Evolutionary conservation across 2,888 invertebrate species (phyloP), one percentile per base, ranked within the genome.

Genomic region (Stegana nigrithorax): DNA sequence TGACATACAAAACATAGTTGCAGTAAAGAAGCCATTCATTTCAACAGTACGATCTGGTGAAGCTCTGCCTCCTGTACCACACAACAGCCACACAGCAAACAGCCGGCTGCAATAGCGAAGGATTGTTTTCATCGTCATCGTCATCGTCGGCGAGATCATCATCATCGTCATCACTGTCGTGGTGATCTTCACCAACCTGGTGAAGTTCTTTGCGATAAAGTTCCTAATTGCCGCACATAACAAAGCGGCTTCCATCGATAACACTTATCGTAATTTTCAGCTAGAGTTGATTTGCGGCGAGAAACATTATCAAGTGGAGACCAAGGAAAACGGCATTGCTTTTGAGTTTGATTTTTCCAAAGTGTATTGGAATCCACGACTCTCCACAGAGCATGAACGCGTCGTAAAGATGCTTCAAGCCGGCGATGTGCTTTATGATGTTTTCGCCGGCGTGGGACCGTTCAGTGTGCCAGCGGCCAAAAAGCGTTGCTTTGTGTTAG

Each of bases 361-460:
- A 85, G 98, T 99, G 0, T 99, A 98, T 83, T 99, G 98, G 98
- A 99, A 99, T 87, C 92, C 98, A 0, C 88, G 98, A 59, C 87
- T 99, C 8, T 89, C 90, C 12, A 94, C 94, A 1, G 99, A 99
- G 84, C 99, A 98, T 86, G 91, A 91, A 73, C 88, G 94, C 78
- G 91, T 99, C 66, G 87, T 93, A 0, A 87, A 89, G 45, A 83
- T 88, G 59, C 78, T 97, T 1, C 87, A 89, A 58, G 79, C 87
- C 0, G 88, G 87, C 1, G 95, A 96, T 87, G 87, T 94, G 4
- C 86, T 99, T 0, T 98, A 96, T 86, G 99, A 99, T 87, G 92
- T 97, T 0, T 99, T 98, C 86, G 96, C 97, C 72, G 99, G 99
- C 7, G 94, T 99, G 14, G 99, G 99, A 0, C 99, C 99, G 0